Percentiles rank a stretch among this genome's conserved stretches.
Conservation (phyloP, 2,888 invertebrate genomes). For the Zonitis immaculata region DNA sequence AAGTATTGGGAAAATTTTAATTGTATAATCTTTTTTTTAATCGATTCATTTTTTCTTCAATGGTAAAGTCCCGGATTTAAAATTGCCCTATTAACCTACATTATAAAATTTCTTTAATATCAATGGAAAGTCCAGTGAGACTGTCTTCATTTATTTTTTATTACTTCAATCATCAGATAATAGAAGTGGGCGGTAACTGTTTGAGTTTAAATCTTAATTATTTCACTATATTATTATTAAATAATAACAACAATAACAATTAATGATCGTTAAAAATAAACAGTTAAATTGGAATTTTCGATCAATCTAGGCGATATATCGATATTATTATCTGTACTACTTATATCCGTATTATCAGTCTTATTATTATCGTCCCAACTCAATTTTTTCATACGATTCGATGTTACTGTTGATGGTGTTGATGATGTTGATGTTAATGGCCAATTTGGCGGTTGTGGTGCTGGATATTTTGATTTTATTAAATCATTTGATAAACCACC, state of each 20-base stretch:
- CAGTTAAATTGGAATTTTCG: slow-evolving; percentile 56
- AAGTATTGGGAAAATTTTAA: too few species aligned
- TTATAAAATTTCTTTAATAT: too few species aligned
- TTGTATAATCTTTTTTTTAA: too few species aligned
- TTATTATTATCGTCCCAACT: slow-evolving; percentile 71
- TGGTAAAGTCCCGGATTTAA: too few species aligned
- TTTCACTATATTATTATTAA: too few species aligned
- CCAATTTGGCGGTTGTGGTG: slow-evolving; percentile 48
- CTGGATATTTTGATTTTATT: slow-evolving; percentile 42
- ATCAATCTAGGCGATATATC: slow-evolving; percentile 46
- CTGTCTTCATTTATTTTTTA: too few species aligned
- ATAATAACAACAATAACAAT: neutral
- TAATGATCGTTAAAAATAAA: slow-evolving; percentile 50
- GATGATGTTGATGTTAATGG: slow-evolving; percentile 66
- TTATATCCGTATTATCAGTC: slow-evolving; percentile 50
- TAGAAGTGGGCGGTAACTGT: too few species aligned
- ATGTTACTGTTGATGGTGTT: neutral
- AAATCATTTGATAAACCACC: slow-evolving; percentile 49
- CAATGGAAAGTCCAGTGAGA: too few species aligned
- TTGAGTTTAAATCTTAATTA: too few species aligned
- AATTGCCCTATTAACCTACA: too few species aligned
- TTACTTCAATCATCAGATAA: too few species aligned
- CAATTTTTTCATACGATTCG: slow-evolving; percentile 64
- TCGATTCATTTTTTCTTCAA: too few species aligned
- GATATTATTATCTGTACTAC: slow-evolving; percentile 51